Evolutionary conservation across 2,797 vertebrate species (phyloP).

Genomic region (Darevskia nairensis): DNA sequence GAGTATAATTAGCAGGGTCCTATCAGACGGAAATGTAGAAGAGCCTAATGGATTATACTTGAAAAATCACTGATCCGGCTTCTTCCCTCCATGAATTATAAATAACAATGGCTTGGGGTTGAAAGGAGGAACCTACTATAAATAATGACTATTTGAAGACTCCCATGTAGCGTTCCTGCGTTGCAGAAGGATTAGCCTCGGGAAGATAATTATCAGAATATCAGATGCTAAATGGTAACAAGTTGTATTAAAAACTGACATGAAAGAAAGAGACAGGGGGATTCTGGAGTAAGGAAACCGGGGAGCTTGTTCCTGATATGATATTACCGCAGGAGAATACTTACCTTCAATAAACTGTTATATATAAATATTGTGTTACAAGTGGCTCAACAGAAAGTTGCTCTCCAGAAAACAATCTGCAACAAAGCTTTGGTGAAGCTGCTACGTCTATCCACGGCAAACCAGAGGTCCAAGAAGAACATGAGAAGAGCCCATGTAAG

Average conservation of each 20-base stretch:
- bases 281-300: conserved; percentile 12
- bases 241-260: conserved; percentile 55
- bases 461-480: background rate
- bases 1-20: conserved; percentile 53
- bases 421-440: background rate
- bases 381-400: conserved; percentile 34
- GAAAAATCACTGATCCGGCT: conserved; percentile 17
- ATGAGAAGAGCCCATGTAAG: too few species aligned
- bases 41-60: conserved; percentile 26
- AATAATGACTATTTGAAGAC: conserved; percentile 66
- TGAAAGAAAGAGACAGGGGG: background rate
- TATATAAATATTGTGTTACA: conserved; percentile 51
- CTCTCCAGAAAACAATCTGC: conserved; percentile 15
- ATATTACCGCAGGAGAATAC: conserved; percentile 31
- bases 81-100: conserved; percentile 6
- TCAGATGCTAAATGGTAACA: conserved; percentile 60
- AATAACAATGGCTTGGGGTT: conserved; percentile 30
- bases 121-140: conserved; percentile 28
- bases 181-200: conserved; percentile 65
- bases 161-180: conserved; percentile 46
- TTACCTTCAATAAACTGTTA: conserved; percentile 33
- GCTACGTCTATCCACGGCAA: too few species aligned
- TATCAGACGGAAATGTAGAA: conserved; percentile 47
- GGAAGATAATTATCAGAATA: conserved; percentile 70
- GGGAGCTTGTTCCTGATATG: conserved; percentile 18